A percentile compares a stretch with the other conserved stretches of the same genome.
Conservation (phyloP, 2,888 invertebrate genomes). For the Thyatira batis region DNA sequence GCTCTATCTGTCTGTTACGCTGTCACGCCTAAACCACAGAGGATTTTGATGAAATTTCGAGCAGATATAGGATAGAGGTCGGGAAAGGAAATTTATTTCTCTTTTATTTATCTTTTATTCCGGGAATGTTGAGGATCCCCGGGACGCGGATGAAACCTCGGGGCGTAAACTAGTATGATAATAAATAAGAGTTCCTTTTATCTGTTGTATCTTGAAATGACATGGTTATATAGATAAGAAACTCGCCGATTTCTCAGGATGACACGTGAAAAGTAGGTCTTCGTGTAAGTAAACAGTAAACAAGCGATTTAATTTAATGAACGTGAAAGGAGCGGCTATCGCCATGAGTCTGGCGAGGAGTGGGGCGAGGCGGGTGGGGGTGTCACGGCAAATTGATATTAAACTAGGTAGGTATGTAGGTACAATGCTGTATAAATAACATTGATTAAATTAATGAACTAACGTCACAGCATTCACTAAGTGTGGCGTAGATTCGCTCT, state of each 20-base stretch:
- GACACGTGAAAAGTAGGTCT: background rate
- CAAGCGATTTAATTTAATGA: background rate
- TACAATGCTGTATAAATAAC: background rate
- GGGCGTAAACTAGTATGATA: no score
- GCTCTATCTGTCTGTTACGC: no score
- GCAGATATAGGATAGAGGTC: no score
- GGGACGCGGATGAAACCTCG: no score
- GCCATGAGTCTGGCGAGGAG: background rate
- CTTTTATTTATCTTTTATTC: no score
- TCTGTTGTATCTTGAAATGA: background rate
- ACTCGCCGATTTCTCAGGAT: background rate
- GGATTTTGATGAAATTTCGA: no score
- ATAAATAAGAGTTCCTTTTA: background rate
- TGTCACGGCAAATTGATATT: background rate
- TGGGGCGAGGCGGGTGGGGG: background rate
- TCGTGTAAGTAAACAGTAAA: background rate
- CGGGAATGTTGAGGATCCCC: no score
- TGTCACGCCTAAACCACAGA: no score
- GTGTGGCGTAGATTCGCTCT: slow-evolving; percentile 12
- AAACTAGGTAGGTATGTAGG: background rate
- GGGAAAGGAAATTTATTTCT: no score
- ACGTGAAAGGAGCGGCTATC: slow-evolving; percentile 2
- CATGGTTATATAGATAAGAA: background rate
- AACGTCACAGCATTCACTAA: slow-evolving; percentile 12
- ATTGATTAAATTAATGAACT: slow-evolving; percentile 8